Base-by-base conservation (phyloP, 2,113 vertebrate species). In the Catharus bicknelli region DNA sequence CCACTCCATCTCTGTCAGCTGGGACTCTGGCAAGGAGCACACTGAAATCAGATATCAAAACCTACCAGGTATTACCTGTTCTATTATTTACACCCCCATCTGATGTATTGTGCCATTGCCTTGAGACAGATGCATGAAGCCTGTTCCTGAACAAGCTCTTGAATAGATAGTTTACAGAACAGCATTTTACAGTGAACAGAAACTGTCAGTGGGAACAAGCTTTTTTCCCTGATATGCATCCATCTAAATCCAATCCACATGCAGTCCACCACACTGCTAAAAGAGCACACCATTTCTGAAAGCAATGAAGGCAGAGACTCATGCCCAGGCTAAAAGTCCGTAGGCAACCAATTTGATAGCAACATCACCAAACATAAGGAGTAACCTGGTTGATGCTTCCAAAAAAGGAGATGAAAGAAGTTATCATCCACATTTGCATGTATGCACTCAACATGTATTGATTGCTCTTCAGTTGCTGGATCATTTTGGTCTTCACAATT, bases 221-320 rank as follows among this genome's bases (percentile, higher is more conserved):
- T 30, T 59, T 15, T 42, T 40, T 50, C 0, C 8, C 30, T 16
- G 9, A 32, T 5, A 4, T 21, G 20, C 26, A 63, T 62, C 32
- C 57, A 84, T 23, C 17, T 50, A 48, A 88, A 69, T 26, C 32
- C 17, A 78, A 17, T 25, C 42, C 36, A 73, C 11, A 42, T 2
- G 6, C 16, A 58, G 38, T 16, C 29, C 32, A 62, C 27, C 27
- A 27, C 6, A 14, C 13, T 53, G 47, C 21, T 38, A 47, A 42
- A 66, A 80, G 13, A 53, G 25, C 25, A 51, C 4, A 34, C 3
- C 0, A 0, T 30, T 86, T 50, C 63, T 54, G 69, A 78, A 83
- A 77, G 42, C 19, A 38, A 6, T 23, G 18, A 70, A 74, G 74
- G 34, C 16, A 58, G 53, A 42, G 30, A 54, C 10, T 45, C 13